A percentile compares a stretch with the other conserved stretches of the same genome.
Evolutionary conservation across 2,113 vertebrate genomes (phyloP).

Genomic region (Motacilla alba): DNA sequence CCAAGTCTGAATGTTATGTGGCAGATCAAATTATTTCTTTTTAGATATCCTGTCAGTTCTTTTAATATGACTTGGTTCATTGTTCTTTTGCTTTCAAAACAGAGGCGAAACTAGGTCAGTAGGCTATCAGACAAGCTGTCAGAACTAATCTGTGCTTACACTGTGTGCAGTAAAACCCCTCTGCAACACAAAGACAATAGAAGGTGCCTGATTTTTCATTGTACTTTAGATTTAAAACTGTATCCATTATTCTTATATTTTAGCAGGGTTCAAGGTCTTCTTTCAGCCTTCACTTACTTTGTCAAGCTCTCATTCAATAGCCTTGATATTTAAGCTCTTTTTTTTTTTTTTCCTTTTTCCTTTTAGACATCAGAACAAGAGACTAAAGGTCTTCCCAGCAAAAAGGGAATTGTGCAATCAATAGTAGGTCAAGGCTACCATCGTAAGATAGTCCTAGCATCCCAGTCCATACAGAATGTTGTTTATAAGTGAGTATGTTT

Average conservation of each 20-base stretch:
- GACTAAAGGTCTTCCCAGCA: conserved; percentile 94
- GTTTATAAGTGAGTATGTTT: conserved; percentile 88
- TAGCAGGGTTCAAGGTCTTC: neutral
- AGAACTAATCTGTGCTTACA: conserved; percentile 29
- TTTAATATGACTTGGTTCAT: conserved; percentile 3
- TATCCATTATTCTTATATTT: neutral
- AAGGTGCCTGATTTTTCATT: neutral
- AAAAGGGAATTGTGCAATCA: conserved; percentile 98
- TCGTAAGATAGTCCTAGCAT: conserved; percentile 95
- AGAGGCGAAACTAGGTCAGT: conserved; percentile 56
- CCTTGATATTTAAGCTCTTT: neutral
- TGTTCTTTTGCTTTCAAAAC: conserved; percentile 47
- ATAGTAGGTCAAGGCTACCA: conserved; percentile 97
- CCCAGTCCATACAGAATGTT: conserved; percentile 92
- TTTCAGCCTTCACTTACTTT: neutral
- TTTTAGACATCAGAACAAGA: conserved; percentile 93
- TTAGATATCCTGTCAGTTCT: neutral
- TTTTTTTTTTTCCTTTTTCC: neutral
- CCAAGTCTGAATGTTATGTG: neutral
- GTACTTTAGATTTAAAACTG: neutral
- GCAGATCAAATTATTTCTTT: neutral
- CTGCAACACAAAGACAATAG: conserved; percentile 17
- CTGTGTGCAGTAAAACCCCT: conserved; percentile 11
- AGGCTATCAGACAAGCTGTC: conserved; percentile 54
- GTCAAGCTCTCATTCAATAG: neutral